These are phyloP conservation scores for Laothoe populi DNA, from an alignment of 2,888 invertebrate species.

Conservation along the genomic window DNA sequence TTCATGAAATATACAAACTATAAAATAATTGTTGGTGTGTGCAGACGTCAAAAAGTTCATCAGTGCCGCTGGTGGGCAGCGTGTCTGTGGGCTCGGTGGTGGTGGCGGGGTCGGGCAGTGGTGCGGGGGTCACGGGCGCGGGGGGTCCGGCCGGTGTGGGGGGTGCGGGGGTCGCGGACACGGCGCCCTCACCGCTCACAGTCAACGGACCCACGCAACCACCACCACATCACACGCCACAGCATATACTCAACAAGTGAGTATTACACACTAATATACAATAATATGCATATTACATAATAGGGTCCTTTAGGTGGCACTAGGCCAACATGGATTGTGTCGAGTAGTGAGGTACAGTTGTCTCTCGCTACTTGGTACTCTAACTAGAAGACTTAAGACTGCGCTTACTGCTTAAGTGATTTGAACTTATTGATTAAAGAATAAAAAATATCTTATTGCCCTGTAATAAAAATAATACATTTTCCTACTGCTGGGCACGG, in stretches of 20 bases:
- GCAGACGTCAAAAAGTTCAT: constrained; percentile 54
- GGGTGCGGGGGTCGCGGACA: constrained; percentile 48
- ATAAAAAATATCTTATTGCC: too few relatives aligned
- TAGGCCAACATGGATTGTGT: too few relatives aligned
- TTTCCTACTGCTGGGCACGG: too few relatives aligned
- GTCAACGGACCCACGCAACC: constrained; percentile 69
- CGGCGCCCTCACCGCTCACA: constrained; percentile 70
- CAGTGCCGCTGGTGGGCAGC: constrained; percentile 40
- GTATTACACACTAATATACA: constrained; percentile 32
- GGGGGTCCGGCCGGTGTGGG: constrained; percentile 39
- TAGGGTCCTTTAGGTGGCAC: too few relatives aligned
- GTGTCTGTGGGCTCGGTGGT: not conserved
- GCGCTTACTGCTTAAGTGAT: too few relatives aligned
- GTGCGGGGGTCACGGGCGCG: constrained; percentile 38
- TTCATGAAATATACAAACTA: not conserved
- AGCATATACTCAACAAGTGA: constrained; percentile 72
- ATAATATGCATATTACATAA: too few relatives aligned
- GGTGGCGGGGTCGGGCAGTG: not conserved
- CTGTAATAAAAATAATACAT: too few relatives aligned
- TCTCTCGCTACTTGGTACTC: too few relatives aligned
- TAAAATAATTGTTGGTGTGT: not conserved
- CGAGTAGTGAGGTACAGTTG: too few relatives aligned
- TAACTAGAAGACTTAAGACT: too few relatives aligned
- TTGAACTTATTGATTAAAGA: too few relatives aligned
- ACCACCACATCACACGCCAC: constrained; percentile 61